Percentiles rank a stretch among this genome's conserved stretches.
These are phyloP conservation scores for Orussus abietinus DNA, from an alignment of 1,140 invertebrate genomes.

Conservation along the genomic window DNA sequence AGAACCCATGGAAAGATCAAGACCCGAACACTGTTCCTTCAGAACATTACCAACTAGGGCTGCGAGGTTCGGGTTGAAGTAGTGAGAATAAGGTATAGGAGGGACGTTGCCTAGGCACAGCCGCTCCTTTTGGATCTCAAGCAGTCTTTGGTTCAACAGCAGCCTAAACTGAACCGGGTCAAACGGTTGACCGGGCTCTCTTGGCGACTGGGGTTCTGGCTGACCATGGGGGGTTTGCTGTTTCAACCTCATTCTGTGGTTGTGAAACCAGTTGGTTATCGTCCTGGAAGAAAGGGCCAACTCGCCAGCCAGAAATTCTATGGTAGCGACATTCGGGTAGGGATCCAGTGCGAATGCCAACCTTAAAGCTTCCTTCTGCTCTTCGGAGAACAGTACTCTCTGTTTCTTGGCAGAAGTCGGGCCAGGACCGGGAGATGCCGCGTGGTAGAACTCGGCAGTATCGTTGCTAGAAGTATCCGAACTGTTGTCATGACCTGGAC, in stretches of 20 bases:
- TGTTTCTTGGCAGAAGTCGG: constrained; percentile 84
- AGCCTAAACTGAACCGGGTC: constrained; percentile 88
- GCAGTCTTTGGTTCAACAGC: constrained; percentile 78
- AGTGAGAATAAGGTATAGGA: constrained; percentile 69
- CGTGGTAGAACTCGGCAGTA: constrained; percentile 84
- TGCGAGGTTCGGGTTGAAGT: constrained; percentile 71
- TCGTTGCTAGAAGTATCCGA: constrained; percentile 84
- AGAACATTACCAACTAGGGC: constrained; percentile 64
- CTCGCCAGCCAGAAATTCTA: constrained; percentile 90
- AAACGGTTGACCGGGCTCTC: constrained; percentile 71
- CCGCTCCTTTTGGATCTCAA: constrained; percentile 80
- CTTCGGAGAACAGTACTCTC: constrained; percentile 92
- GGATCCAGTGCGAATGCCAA: constrained; percentile 93
- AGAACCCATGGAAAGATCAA: constrained; percentile 76
- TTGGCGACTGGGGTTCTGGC: constrained; percentile 63
- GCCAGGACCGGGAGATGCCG: constrained; percentile 71
- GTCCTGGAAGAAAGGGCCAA: constrained; percentile 90
- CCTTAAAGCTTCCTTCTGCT: constrained; percentile 94
- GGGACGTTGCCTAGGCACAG: constrained; percentile 70
- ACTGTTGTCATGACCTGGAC: constrained; percentile 78
- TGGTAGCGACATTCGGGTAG: constrained; percentile 92
- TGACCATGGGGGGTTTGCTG: constrained; percentile 75
- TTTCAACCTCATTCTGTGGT: constrained; percentile 97
- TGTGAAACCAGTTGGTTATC: constrained; percentile 99
- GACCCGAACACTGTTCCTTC: constrained; percentile 72